Evolutionary conservation across 30 jellyfish, hydroid and myxozoan species (phyloP), one percentile per base, ranked within the genome.

Genomic region (Hydractinia symbiolongicarpus): DNA sequence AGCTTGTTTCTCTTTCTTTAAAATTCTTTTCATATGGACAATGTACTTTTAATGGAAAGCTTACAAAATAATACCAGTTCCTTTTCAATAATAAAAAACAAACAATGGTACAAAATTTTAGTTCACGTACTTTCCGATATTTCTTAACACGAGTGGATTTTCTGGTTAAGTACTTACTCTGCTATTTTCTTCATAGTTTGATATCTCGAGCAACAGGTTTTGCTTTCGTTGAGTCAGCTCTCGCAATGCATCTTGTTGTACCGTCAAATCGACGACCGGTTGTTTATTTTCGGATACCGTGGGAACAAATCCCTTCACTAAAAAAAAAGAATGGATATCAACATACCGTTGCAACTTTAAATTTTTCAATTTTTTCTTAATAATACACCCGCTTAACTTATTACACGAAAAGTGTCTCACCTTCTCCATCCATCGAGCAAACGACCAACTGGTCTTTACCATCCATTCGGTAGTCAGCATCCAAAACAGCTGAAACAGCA

Each of bases 351-450:
- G 44, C 44, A 30, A 30, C 44, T 30, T 30, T 30, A 30, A 58
- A 11, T 11, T 11, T 58, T 16, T 11, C 44, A 30, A 30, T 30
- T 30, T 30, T 30, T 30, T 30, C 44, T 58, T 17, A 58, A 58
- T 3, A 17, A 58, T 58, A 68, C 21, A 68, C 58, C 1, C 13
- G 2, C 56, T 68, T 68, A 11, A 14, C 81, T n/a, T 8, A 20
- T 7, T 30, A 30, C 44, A 30, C 44, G 16, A 64, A 6, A 20
- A 67, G 14, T 44, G 15, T 67, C 17, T 6, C 66, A 90, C 97
- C 95, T 90, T 90, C 96, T 15, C 97, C 97, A 80, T 90, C 97
- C 79, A 86, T 82, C 14, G 97, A 84, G 78, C 97, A 90, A n/a
- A 90, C 97, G 15, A 90, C 73, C 49, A 90, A 83, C 54, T 90